Evolutionary conservation across 2,797 vertebrate species (phyloP).

Genomic region (Nothura maculosa): DNA sequence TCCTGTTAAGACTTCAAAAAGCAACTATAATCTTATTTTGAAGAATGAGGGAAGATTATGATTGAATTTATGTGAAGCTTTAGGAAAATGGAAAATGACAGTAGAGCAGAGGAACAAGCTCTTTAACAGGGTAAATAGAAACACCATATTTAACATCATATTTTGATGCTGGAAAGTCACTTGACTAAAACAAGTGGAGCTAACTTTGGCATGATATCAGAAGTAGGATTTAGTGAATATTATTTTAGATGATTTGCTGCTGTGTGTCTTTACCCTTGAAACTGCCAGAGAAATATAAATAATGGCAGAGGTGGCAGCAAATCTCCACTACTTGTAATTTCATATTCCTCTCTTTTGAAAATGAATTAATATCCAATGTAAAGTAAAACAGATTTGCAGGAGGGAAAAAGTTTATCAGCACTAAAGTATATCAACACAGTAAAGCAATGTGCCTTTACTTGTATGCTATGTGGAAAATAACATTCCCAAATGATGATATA

Average conservation of each 20-base stretch:
- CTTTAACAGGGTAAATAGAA: background rate
- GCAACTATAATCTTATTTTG: background rate
- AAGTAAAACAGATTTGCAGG: background rate
- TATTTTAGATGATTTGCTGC: background rate
- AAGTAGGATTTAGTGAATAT: background rate
- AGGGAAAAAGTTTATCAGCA: background rate
- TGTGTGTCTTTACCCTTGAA: background rate
- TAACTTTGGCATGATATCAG: background rate
- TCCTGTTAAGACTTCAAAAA: background rate
- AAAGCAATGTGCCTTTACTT: slow-evolving; percentile 11
- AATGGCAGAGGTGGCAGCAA: slow-evolving; percentile 1
- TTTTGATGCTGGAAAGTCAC: background rate
- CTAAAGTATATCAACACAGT: background rate
- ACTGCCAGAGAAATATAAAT: background rate
- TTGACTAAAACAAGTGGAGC: background rate
- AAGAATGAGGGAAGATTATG: background rate
- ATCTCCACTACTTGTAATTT: slow-evolving; percentile 26
- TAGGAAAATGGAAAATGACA: background rate
- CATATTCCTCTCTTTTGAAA: background rate
- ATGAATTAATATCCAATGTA: slow-evolving; percentile 8
- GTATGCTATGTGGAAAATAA: background rate
- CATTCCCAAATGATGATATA: background rate
- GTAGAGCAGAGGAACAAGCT: background rate
- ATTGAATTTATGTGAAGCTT: background rate
- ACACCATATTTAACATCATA: background rate